A percentile compares a stretch with the other conserved stretches of the same genome.
phyloP scores from a whole-genome alignment of 2,797 vertebrate genomes.

The Urosaurus nigricauda region DNA sequence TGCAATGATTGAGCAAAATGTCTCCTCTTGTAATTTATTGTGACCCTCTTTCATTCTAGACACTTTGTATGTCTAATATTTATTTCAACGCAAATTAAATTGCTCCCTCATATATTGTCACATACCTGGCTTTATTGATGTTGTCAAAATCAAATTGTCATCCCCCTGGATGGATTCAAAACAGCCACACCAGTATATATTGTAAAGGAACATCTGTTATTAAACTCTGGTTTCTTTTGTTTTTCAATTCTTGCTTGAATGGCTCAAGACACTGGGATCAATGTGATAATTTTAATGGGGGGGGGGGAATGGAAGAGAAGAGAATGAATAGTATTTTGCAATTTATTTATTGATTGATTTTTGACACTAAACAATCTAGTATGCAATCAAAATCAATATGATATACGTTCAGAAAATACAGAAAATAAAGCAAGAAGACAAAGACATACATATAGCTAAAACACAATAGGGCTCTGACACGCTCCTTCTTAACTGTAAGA shows the following conservation, averaged over 20 bases:
- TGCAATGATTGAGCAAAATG: constrained; percentile 76
- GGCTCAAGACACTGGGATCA: constrained; percentile 35
- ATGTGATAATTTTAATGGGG: constrained; percentile 15
- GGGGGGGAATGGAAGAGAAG: too few species aligned
- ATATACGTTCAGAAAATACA: too few species aligned
- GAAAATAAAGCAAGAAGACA: too few species aligned
- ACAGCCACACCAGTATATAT: constrained; percentile 54
- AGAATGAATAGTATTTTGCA: background rate
- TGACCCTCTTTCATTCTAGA: constrained; percentile 76
- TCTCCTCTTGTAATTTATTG: constrained; percentile 80
- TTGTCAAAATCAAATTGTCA: constrained; percentile 74
- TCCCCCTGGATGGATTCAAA: constrained; percentile 65
- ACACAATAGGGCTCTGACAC: too few species aligned
- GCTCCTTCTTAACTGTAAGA: too few species aligned
- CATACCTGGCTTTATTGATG: constrained; percentile 75
- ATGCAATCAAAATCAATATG: too few species aligned
- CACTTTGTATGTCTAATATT: constrained; percentile 80
- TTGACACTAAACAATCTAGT: too few species aligned
- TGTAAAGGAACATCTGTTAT: constrained; percentile 50
- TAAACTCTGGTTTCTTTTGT: constrained; percentile 52
- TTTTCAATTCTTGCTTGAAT: constrained; percentile 45
- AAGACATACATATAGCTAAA: too few species aligned
- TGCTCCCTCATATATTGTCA: constrained; percentile 74
- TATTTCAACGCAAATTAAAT: constrained; percentile 84
- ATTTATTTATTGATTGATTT: too few species aligned